phyloP scores from a whole-genome alignment of 1,140 invertebrate species.

The Leucophenga varia region DNA sequence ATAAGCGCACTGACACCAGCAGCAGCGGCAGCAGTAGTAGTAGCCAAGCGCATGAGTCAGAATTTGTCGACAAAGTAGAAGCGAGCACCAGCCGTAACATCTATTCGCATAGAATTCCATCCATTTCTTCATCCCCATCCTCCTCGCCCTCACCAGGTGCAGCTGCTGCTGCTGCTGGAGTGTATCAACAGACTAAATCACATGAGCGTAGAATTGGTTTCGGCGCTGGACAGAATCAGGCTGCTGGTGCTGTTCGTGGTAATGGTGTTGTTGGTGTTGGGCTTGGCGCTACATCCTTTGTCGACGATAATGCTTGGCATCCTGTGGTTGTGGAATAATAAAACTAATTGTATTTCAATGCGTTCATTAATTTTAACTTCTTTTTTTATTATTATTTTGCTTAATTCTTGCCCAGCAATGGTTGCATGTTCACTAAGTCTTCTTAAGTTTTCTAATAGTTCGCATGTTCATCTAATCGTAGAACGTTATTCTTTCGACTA shows the following conservation, averaged over 20 bases:
- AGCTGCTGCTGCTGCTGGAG: constrained; percentile 9
- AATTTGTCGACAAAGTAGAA: no score
- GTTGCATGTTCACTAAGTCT: constrained; percentile 2
- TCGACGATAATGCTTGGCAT: constrained; percentile 44
- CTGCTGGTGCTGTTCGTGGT: constrained; percentile 20
- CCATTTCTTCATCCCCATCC: constrained; percentile 1
- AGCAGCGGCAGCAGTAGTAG: constrained; percentile 6
- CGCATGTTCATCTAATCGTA: no score
- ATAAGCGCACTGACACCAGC: constrained; percentile 23
- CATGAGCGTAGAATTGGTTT: constrained; percentile 46
- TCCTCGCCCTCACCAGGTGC: constrained; percentile 1
- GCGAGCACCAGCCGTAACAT: constrained; percentile 21
- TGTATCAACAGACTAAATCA: constrained; percentile 26
- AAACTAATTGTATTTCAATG: constrained; percentile 1
- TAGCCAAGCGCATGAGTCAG: constrained; percentile 20
- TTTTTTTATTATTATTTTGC: no score
- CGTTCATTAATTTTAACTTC: no score
- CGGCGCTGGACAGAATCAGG: constrained; percentile 30
- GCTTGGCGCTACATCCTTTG: constrained; percentile 15
- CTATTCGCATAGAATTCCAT: constrained; percentile 9
- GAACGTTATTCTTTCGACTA: no score
- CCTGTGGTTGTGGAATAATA: constrained; percentile 42
- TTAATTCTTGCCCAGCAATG: constrained; percentile 15
- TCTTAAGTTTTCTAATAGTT: no score
- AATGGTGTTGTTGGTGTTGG: constrained; percentile 17